Conservation (phyloP, 2,888 invertebrate genomes). For the Orthosia gothica region DNA sequence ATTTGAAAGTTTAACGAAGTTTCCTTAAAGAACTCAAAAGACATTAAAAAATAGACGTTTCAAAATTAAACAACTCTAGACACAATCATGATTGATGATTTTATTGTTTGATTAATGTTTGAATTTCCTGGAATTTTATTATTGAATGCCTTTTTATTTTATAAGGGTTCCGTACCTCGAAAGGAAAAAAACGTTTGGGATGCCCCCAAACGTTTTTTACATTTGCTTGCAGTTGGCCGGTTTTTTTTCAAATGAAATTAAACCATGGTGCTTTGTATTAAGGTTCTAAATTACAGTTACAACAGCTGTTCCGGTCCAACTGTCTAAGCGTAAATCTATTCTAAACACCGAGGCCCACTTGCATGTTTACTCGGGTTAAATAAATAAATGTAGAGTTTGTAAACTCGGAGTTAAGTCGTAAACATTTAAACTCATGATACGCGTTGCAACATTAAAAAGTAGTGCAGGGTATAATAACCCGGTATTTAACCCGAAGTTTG, state of each 20-base stretch:
- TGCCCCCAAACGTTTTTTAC: too few species aligned
- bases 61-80: constrained; percentile 4
- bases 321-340: constrained; percentile 23
- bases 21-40: background rate
- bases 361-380: too few species aligned
- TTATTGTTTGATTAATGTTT: constrained; percentile 20
- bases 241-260: background rate
- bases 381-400: too few species aligned
- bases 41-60: background rate
- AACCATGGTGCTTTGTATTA: background rate
- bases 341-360: background rate
- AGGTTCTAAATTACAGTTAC: constrained; percentile 9
- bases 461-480: too few species aligned
- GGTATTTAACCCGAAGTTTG: too few species aligned
- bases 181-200: too few species aligned
- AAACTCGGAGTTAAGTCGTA: too few species aligned
- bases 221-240: too few species aligned
- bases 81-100: constrained; percentile 23
- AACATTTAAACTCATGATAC: too few species aligned
- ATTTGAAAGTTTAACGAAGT: background rate
- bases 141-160: constrained; percentile 1
- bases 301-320: background rate
- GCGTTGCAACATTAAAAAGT: too few species aligned
- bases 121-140: background rate
- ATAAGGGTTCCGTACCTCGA: too few species aligned